These are phyloP conservation scores for Actias luna DNA, from an alignment of 2,888 invertebrate species.

Conservation along the genomic window DNA sequence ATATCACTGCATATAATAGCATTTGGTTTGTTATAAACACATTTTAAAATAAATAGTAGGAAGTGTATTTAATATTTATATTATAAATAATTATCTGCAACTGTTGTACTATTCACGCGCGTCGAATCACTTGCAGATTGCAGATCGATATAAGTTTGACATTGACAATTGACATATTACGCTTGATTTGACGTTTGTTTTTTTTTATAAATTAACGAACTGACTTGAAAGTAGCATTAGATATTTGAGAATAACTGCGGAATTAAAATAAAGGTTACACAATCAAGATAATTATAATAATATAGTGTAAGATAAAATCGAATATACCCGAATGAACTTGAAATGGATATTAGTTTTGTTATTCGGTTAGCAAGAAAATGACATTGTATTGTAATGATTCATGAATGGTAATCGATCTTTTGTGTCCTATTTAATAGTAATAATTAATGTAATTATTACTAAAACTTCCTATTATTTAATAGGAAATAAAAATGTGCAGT, in stretches of 20 bases:
- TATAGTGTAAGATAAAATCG: slow-evolving; percentile 26
- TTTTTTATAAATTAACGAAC: slow-evolving; percentile 17
- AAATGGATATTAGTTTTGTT: slow-evolving; percentile 28
- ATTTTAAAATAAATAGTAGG: slow-evolving; percentile 7
- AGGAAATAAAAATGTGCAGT: too few relatives aligned
- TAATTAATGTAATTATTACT: too few relatives aligned
- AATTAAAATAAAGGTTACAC: slow-evolving; percentile 26
- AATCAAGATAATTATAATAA: slow-evolving; percentile 6
- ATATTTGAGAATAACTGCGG: slow-evolving; percentile 32
- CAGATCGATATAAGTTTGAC: slow-evolving; percentile 24
- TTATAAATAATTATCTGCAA: not conserved
- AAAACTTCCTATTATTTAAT: too few relatives aligned
- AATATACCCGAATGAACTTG: slow-evolving; percentile 34
- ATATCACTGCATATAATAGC: not conserved
- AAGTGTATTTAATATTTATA: slow-evolving; percentile 3
- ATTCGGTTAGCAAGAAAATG: slow-evolving; percentile 8
- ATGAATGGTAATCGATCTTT: not conserved
- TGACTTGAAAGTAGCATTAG: slow-evolving; percentile 21
- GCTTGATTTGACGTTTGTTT: slow-evolving; percentile 26
- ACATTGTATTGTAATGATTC: slow-evolving; percentile 4
- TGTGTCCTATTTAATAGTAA: not conserved
- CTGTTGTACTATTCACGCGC: slow-evolving; percentile 15
- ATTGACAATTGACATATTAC: not conserved
- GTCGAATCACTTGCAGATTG: slow-evolving; percentile 23
- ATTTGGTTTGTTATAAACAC: not conserved